Percentiles rank a stretch among this genome's conserved stretches.
phyloP scores from a whole-genome alignment of 2,888 invertebrate species.

The Patella pellucida region DNA sequence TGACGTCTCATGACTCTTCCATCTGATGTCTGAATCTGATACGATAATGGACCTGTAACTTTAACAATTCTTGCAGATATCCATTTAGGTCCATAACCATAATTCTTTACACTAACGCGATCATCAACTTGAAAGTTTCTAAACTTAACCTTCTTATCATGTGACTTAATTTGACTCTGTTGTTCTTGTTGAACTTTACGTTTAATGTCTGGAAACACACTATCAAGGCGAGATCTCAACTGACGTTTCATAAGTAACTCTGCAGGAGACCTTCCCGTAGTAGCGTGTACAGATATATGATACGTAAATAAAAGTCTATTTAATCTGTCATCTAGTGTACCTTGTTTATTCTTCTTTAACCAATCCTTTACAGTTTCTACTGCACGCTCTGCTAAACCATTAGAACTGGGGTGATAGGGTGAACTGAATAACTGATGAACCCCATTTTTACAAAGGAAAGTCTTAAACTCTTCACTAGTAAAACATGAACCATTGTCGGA shows the following conservation, averaged over 20 bases:
- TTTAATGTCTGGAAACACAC: neutral
- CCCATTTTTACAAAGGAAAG: neutral
- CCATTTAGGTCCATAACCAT: too few species aligned
- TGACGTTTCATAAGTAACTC: neutral
- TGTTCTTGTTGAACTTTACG: neutral
- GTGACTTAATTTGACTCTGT: neutral
- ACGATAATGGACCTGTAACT: too few species aligned
- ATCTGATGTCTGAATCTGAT: too few species aligned
- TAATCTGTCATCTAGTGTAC: neutral
- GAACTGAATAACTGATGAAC: neutral
- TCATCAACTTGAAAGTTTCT: too few species aligned
- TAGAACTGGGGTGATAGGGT: neutral
- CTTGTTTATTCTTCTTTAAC: neutral
- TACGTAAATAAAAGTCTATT: neutral
- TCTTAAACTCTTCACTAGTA: conserved; percentile 5
- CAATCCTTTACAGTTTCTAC: neutral
- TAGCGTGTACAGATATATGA: neutral
- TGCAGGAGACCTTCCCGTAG: neutral
- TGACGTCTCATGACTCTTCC: too few species aligned
- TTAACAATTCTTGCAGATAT: too few species aligned
- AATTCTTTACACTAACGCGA: too few species aligned
- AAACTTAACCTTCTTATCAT: neutral
- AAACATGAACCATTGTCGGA: neutral
- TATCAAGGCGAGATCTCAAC: neutral
- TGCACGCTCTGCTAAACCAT: neutral